A percentile compares a stretch with the other conserved stretches of the same genome.
These are phyloP conservation scores for Pedetes capensis DNA, from an alignment of 2,113 vertebrate species.

Conservation along the genomic window DNA sequence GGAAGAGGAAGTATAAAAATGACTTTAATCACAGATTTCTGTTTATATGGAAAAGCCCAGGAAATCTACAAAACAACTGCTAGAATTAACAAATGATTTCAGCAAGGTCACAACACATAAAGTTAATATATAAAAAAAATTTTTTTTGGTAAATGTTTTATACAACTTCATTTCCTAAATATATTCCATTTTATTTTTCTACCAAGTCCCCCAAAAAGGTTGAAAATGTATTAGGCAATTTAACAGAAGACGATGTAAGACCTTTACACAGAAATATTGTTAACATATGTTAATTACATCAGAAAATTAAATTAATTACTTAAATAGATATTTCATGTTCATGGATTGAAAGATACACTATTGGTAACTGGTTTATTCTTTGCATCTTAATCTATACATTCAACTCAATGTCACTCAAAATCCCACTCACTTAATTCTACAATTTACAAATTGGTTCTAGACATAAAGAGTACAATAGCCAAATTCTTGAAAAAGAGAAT, in stretches of 20 bases:
- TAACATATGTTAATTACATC: not conserved
- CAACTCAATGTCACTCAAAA: not conserved
- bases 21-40: not conserved
- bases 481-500: not conserved
- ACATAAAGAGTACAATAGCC: not conserved
- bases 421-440: not conserved
- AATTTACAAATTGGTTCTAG: not conserved
- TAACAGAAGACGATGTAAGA: not conserved
- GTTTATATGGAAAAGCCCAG: not conserved
- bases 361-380: too few relatives aligned
- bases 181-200: not conserved
- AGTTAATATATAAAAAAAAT: not conserved
- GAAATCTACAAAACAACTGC: not conserved
- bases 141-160: not conserved
- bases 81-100: not conserved
- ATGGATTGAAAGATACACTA: not conserved
- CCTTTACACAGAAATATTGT: not conserved
- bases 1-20: not conserved
- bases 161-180: not conserved
- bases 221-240: not conserved
- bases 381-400: not conserved
- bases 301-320: not conserved
- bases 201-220: not conserved
- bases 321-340: not conserved
- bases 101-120: not conserved